These are phyloP conservation scores for Remorina albescens DNA, from an alignment of 2,797 vertebrate species.

Conservation along the genomic window DNA sequence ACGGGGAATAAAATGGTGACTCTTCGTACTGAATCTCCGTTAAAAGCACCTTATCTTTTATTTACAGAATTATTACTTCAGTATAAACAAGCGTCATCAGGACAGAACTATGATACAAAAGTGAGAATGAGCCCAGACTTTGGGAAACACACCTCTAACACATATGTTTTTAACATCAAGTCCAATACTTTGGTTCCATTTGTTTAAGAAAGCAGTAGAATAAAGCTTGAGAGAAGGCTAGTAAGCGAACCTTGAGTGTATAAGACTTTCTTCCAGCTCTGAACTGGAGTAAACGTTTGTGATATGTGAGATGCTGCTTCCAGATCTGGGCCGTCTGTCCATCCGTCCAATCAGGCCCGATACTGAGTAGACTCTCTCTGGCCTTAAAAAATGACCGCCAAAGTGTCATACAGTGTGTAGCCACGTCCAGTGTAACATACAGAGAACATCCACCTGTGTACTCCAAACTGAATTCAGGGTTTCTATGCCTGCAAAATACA, in stretches of 20 bases:
- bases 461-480: neutral
- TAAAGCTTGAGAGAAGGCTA: neutral
- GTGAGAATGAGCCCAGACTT: neutral
- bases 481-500: neutral
- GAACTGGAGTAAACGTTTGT: neutral
- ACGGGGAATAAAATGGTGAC: neutral
- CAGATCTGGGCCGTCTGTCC: neutral
- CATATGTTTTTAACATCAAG: neutral
- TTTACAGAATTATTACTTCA: slow-evolving; percentile 62
- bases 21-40: neutral
- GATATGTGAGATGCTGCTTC: neutral
- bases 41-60: slow-evolving; percentile 56
- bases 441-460: neutral
- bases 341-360: neutral
- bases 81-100: slow-evolving; percentile 16
- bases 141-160: neutral
- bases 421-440: slow-evolving; percentile 26
- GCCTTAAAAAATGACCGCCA: neutral
- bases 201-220: neutral
- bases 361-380: neutral
- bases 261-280: neutral
- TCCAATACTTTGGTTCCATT: neutral
- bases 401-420: neutral
- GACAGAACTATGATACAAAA: slow-evolving; percentile 16
- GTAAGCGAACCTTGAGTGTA: neutral